Conservation (phyloP, 2,888 invertebrate species). For the Epinotia demarniana region DNA sequence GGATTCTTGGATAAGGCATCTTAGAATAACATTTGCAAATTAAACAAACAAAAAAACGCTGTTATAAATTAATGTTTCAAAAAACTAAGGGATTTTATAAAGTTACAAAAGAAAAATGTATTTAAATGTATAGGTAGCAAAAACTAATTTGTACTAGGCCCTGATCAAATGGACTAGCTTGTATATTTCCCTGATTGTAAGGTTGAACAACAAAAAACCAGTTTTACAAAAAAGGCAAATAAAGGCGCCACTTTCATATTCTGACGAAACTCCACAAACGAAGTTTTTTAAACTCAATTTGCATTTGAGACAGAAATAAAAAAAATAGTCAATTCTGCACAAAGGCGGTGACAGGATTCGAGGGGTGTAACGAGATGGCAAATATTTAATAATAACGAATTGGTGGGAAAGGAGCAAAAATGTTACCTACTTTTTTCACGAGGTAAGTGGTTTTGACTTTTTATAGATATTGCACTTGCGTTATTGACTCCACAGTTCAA, state of each 20-base stretch:
- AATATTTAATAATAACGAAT: conserved; percentile 45
- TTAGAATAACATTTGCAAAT: no score
- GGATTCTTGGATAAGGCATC: no score
- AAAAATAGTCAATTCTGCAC: conserved; percentile 61
- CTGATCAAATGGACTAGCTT: neutral
- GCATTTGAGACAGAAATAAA: conserved; percentile 69
- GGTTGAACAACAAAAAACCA: conserved; percentile 34
- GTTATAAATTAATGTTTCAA: no score
- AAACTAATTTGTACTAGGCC: neutral
- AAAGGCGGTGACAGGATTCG: conserved; percentile 54
- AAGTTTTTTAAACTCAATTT: conserved; percentile 73
- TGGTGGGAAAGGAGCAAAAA: conserved; percentile 32
- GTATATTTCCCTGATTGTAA: conserved; percentile 9
- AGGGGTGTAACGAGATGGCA: conserved; percentile 48
- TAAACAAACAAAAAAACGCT: no score
- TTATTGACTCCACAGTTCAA: neutral
- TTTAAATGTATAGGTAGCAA: no score
- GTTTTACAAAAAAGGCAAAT: conserved; percentile 58
- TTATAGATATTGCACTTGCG: neutral
- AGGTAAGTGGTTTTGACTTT: conserved; percentile 26
- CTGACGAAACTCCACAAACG: conserved; percentile 63
- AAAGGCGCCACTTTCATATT: conserved; percentile 50
- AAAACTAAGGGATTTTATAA: no score
- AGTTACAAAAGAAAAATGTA: no score
- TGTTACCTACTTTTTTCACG: conserved; percentile 24